Percentiles rank a stretch among this genome's conserved stretches.
phyloP scores from a whole-genome alignment of 2,888 invertebrate genomes.

The Catonia carolina region DNA sequence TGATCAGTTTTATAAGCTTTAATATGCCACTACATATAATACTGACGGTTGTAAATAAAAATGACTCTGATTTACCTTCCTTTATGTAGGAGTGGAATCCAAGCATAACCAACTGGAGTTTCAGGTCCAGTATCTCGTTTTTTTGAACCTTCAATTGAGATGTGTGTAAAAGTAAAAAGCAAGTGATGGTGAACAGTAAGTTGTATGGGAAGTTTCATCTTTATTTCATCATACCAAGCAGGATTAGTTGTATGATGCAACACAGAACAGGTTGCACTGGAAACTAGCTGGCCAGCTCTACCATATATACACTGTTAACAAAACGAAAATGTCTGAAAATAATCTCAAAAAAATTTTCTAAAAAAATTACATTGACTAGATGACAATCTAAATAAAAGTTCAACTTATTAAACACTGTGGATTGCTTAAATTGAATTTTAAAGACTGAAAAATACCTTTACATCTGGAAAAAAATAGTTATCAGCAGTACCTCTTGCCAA shows the following conservation, averaged over 20 bases:
- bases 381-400: neutral
- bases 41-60: no score
- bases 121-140: constrained; percentile 69
- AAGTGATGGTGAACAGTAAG: constrained; percentile 82
- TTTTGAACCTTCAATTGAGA: constrained; percentile 83
- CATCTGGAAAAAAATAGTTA: no score
- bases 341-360: neutral
- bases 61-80: no score
- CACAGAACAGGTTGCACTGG: constrained; percentile 61
- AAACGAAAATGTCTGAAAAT: constrained; percentile 35
- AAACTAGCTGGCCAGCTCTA: constrained; percentile 49
- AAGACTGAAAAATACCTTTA: no score
- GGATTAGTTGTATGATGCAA: constrained; percentile 86
- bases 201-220: constrained; percentile 80
- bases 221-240: constrained; percentile 89
- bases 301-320: constrained; percentile 63
- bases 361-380: neutral
- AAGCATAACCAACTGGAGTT: constrained; percentile 87
- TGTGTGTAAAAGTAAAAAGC: constrained; percentile 91
- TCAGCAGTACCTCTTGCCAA: no score
- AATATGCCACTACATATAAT: no score
- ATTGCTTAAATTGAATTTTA: no score
- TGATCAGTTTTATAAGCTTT: no score
- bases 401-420: neutral
- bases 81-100: constrained; percentile 80